Evolutionary conservation across 2,113 vertebrate species (phyloP), one percentile per base, ranked within the genome.

Genomic region (Notiomystis cincta): DNA sequence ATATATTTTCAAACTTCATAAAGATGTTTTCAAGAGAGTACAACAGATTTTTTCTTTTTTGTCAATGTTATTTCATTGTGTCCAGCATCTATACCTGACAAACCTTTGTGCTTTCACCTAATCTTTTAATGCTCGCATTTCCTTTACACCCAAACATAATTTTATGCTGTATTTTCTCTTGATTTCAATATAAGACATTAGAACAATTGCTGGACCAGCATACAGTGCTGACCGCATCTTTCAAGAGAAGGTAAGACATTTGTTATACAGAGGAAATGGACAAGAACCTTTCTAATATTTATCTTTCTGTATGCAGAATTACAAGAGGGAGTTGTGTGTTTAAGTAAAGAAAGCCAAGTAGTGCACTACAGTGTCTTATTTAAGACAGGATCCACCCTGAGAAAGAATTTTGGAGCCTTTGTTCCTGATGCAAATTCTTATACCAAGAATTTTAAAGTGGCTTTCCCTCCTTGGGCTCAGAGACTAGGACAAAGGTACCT

Each of bases 401-500:
- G n/a, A 82, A 94, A 82, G 77, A 64, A 82, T 93, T 82, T 76
- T 56, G 78, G 67, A 82, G 51, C 28, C 31, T 66, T 88, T 91
- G 35, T 20, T 92, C 70, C 25, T 47, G 13, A 57, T 87, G 28
- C 9, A 81, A 91, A 3, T 53, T 78, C 40, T 95, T 81, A 35
- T 8, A 56, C 37, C 50, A 78, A 23, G 44, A 77, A 77, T 76
- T 85, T 54, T 61, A 71, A 83, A 71, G 37, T 18, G 57, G 38
- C 20, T 87, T 89, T 82, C 6, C 22, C 15, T 91, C 18, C 16
- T 58, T 64, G 24, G 24, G 16, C 21, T 93, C 38, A 91, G 15
- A 50, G 66, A 64, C 27, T 47, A 53, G 19, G n/a, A 42, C 33
- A 72, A 87, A 78, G 6, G 12, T 71, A 57, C 31, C 45, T 79